Evolutionary conservation across 2,113 vertebrate species (phyloP).

Genomic region (Lamprologus callipterus): DNA sequence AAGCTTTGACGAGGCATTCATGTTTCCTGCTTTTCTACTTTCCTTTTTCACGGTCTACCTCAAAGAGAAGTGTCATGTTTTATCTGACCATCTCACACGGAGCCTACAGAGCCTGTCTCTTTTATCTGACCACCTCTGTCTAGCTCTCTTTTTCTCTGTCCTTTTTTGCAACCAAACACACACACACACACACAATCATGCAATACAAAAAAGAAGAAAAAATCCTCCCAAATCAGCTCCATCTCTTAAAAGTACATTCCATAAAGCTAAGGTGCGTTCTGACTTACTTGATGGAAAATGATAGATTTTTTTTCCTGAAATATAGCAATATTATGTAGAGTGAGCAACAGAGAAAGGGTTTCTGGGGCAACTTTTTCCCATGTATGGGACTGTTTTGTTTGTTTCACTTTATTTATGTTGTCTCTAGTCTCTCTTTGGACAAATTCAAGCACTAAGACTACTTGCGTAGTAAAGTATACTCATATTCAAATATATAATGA

Average conservation of each 20-base stretch:
- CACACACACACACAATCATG: not conserved
- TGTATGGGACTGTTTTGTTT: not conserved
- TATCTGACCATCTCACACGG: slow-evolving; percentile 61
- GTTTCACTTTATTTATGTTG: not conserved
- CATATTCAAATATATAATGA: not conserved
- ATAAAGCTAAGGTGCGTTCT: not conserved
- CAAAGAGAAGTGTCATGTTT: slow-evolving; percentile 64
- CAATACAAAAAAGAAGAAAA: not conserved
- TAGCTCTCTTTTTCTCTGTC: slow-evolving; percentile 42
- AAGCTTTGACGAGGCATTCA: slow-evolving; percentile 45
- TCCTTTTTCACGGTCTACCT: slow-evolving; percentile 51
- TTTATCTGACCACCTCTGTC: slow-evolving; percentile 58
- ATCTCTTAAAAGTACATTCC: not conserved
- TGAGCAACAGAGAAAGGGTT: not conserved
- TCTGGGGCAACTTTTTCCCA: not conserved
- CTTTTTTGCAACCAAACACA: slow-evolving; percentile 11
- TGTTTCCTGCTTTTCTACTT: slow-evolving; percentile 26
- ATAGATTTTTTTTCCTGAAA: not conserved
- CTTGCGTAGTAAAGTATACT: not conserved
- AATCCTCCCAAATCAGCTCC: not conserved
- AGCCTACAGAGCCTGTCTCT: slow-evolving; percentile 42
- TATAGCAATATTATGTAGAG: not conserved
- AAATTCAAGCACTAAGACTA: not conserved
- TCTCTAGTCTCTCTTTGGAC: not conserved
- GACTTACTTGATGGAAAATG: not conserved